A percentile compares a stretch with the other conserved stretches of the same genome.
phyloP scores from a whole-genome alignment of 2,113 vertebrate genomes.

The Microcebus lehilahytsara region DNA sequence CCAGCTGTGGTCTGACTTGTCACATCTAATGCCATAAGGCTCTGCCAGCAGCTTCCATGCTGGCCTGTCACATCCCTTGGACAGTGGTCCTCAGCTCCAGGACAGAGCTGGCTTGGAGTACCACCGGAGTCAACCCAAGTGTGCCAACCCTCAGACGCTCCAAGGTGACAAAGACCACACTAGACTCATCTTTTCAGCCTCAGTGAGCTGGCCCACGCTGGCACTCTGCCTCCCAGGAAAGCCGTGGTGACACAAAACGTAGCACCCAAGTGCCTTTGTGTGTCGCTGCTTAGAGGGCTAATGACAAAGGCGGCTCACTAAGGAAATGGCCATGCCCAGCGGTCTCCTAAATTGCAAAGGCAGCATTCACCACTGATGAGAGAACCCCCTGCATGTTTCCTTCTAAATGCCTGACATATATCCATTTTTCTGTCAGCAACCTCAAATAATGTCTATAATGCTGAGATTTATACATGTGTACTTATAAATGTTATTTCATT shows the following conservation, averaged over 20 bases:
- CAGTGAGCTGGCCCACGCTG: not conserved
- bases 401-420: conserved; percentile 32
- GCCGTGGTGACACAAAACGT: not conserved
- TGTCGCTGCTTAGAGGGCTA: not conserved
- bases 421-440: conserved; percentile 71
- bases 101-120: not conserved
- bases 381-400: conserved; percentile 3
- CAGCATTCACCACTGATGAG: not conserved
- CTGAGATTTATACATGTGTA: conserved; percentile 77
- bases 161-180: conserved; percentile 34
- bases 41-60: not conserved
- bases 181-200: not conserved
- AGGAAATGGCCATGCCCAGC: not conserved
- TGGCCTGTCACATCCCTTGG: not conserved
- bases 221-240: conserved; percentile 34
- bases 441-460: conserved; percentile 75
- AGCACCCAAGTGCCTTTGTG: not conserved
- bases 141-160: not conserved
- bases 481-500: conserved; percentile 81
- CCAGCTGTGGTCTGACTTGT: not conserved
- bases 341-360: not conserved
- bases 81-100: not conserved
- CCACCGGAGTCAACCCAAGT: not conserved
- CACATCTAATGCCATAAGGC: not conserved
- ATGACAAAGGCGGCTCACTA: not conserved